Evolutionary conservation across 2,888 invertebrate genomes (phyloP), one percentile per base, ranked within the genome.

Genomic region (Eupithecia subfuscata): DNA sequence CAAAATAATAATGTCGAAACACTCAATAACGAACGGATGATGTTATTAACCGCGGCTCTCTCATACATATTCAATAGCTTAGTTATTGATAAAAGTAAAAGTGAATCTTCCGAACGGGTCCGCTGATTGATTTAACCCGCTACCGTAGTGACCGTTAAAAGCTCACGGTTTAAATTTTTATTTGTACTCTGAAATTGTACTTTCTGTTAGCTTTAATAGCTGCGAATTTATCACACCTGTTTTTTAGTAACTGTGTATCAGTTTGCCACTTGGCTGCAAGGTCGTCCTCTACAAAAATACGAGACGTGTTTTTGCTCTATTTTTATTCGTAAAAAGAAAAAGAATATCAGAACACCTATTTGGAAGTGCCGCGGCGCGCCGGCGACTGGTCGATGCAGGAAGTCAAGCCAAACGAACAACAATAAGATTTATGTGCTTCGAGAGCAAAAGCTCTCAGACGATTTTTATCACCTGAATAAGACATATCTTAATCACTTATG

Each of bases 71-170:
- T 91, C 89, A 90, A 88, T 86, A 85, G 86, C 84, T 87, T 83
- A 87, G 87, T 89, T 92, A 89, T 90, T 91, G 87, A 91, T 89
- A 92, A 92, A 93, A 94, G 93, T 93, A 93, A 94, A 91, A 93
- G 94, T 92, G 86, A 89, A 89, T 91, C 89, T 87, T 84, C 85
- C 86, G 88, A 88, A 86, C 84, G 84, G 82, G 83, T 82, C 76
- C 83, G 81, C 83, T 90, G 88, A 91, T 90, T 91, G 88, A 90
- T 89, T 68, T 82, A 82, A 81, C 76, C 81, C 69, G 86, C 86
- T 88, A 86, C 87, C 83, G 79, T 82, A 82, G 81, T 80, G 80
- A 77, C 82, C 79, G 83, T 87, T 84, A 88, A 90, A 90, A 90
- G 87, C 85, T 80, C 80, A 82, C 79, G 82, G 83, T 85, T 84